Evolutionary conservation across 2,797 vertebrate genomes (phyloP).

Genomic region (Eurystomus glaucurus): DNA sequence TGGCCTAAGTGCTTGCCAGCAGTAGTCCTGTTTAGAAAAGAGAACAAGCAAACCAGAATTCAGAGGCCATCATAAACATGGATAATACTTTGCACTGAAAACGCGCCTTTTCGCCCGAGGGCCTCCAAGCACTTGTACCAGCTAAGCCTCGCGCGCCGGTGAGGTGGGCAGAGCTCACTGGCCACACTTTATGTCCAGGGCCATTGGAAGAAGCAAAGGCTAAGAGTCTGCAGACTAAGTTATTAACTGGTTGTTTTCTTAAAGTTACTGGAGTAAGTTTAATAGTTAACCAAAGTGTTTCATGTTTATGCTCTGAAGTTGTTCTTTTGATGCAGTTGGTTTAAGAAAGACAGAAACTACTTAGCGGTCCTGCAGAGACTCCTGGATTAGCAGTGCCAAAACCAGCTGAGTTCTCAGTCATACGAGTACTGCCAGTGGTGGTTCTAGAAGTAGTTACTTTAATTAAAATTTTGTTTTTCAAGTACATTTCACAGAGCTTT

Average conservation of each 20-base stretch:
- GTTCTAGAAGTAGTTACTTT: slow-evolving; percentile 60
- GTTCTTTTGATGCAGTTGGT: neutral
- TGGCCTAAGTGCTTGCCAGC: neutral
- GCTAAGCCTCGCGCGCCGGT: neutral
- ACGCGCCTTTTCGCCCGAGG: neutral
- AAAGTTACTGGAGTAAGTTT: neutral
- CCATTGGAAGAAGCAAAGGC: neutral
- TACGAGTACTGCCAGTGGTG: neutral
- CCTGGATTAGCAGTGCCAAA: slow-evolving; percentile 49
- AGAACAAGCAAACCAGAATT: neutral
- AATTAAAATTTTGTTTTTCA: slow-evolving; percentile 61
- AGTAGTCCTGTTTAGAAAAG: neutral
- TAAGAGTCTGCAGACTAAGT: neutral
- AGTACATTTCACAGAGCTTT: slow-evolving; percentile 52
- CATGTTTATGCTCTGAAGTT: neutral
- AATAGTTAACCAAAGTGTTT: slow-evolving; percentile 29
- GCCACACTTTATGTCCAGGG: neutral
- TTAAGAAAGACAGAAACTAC: neutral
- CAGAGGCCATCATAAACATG: neutral
- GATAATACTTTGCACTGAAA: slow-evolving; percentile 9
- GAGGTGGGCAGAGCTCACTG: neutral
- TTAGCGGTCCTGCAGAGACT: slow-evolving; percentile 5
- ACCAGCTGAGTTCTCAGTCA: slow-evolving; percentile 15
- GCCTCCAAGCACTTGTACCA: slow-evolving; percentile 35
- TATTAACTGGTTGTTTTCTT: neutral